Evolutionary conservation across 2,797 vertebrate genomes (phyloP).

Genomic region (Chiroxiphia lanceolata): DNA sequence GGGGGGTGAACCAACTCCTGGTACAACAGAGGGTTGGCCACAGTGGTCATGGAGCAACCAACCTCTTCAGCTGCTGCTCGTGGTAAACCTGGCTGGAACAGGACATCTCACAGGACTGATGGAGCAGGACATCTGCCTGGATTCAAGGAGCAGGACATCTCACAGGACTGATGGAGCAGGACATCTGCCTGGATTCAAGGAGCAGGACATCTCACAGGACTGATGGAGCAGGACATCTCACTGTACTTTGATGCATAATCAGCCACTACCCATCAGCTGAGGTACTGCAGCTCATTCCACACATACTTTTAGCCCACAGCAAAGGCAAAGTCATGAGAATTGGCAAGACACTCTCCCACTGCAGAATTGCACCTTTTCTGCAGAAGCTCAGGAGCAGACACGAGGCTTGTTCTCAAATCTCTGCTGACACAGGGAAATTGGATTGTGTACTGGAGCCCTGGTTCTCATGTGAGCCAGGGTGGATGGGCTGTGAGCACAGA

Average conservation of each 20-base stretch:
- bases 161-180: not conserved
- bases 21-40: accelerated
- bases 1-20: not conserved
- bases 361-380: not conserved
- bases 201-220: too few species aligned
- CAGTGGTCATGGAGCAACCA: accelerated
- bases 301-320: not conserved
- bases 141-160: not conserved
- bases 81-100: not conserved
- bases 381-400: not conserved
- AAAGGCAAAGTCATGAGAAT: not conserved
- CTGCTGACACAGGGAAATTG: not conserved
- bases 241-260: accelerated
- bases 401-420: not conserved
- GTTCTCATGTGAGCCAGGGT: accelerated
- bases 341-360: not conserved
- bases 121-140: not conserved
- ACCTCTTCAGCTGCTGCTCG: accelerated
- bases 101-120: accelerated
- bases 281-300: not conserved
- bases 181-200: accelerated
- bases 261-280: not conserved
- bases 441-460: not conserved
- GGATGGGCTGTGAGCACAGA: not conserved
- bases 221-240: not conserved